A percentile compares a stretch with the other conserved stretches of the same genome.
These are phyloP conservation scores for Oryzias celebensis DNA, from an alignment of 2,113 vertebrate species.

Conservation along the genomic window DNA sequence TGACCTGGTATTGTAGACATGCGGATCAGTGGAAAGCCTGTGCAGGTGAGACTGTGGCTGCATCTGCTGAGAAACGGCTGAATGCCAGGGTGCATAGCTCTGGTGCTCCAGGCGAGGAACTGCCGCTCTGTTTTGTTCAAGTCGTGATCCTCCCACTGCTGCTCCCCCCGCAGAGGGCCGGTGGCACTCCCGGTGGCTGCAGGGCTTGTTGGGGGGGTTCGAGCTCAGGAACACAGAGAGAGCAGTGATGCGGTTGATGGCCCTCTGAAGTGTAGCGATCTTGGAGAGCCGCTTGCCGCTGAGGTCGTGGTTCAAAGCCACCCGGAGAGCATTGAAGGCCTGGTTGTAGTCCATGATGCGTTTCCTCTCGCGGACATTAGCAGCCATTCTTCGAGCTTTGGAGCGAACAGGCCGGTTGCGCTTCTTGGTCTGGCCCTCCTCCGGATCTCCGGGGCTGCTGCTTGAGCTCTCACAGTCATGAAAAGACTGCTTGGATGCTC, in stretches of 20 bases:
- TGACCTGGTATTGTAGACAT: conserved; percentile 43
- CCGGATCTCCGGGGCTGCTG: conserved; percentile 51
- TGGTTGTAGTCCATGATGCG: conserved; percentile 98
- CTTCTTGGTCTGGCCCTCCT: conserved; percentile 74
- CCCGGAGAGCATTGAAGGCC: conserved; percentile 91
- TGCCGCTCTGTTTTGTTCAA: conserved; percentile 32
- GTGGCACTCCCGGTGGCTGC: conserved; percentile 81
- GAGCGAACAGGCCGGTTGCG: conserved; percentile 85
- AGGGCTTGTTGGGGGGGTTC: conserved; percentile 68
- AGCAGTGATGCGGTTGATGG: conserved; percentile 89
- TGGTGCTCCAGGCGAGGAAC: conserved; percentile 59
- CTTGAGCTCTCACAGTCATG: conserved; percentile 54
- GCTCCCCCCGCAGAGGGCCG: conserved; percentile 7
- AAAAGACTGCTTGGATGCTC: conserved; percentile 51
- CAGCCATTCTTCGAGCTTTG: conserved; percentile 89
- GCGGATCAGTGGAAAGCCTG: conserved; percentile 44
- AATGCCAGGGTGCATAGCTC: conserved; percentile 64
- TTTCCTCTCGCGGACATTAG: conserved; percentile 93
- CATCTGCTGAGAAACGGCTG: conserved; percentile 58
- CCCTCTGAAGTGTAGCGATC: conserved; percentile 91
- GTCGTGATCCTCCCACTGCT: conserved; percentile 16
- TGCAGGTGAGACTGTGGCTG: conserved; percentile 51
- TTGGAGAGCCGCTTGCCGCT: conserved; percentile 93
- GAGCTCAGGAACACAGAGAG: conserved; percentile 84
- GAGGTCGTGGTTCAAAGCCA: conserved; percentile 88